Percentiles rank a stretch among this genome's conserved stretches.
These are phyloP conservation scores for Leptopilina drosophilae DNA, from an alignment of 2,888 invertebrate species.

Conservation along the genomic window DNA sequence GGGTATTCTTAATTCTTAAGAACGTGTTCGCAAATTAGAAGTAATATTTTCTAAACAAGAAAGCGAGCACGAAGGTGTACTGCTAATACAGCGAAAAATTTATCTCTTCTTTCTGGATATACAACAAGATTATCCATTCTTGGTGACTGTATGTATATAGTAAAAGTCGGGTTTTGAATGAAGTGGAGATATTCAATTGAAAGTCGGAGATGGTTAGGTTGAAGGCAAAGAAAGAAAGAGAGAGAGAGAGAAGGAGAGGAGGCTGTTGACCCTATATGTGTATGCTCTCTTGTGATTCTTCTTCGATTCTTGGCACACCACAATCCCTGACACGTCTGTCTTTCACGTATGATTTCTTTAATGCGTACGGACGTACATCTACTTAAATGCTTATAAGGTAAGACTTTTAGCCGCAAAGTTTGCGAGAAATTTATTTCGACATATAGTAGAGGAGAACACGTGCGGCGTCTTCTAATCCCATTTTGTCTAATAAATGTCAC, in stretches of 20 bases:
- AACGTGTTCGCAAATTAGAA: background rate
- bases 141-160: background rate
- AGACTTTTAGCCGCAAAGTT: slow-evolving; percentile 11
- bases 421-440: slow-evolving; percentile 61
- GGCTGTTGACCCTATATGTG: slow-evolving; percentile 27
- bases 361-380: background rate
- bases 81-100: background rate
- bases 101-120: slow-evolving; percentile 27
- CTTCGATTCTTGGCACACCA: background rate
- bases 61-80: background rate
- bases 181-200: slow-evolving; percentile 10
- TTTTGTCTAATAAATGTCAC: slow-evolving; percentile 48
- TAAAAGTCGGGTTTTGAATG: slow-evolving; percentile 17
- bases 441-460: slow-evolving; percentile 41
- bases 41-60: background rate
- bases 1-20: no score
- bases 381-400: background rate
- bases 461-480: slow-evolving; percentile 42
- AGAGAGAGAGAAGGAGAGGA: slow-evolving; percentile 19
- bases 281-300: slow-evolving; percentile 6
- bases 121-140: slow-evolving; percentile 12
- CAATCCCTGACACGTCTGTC: no score
- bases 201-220: background rate
- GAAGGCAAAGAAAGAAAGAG: background rate
- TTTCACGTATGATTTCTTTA: background rate